Conservation (phyloP, 2,113 vertebrate species). For the Aegotheles bennettii region DNA sequence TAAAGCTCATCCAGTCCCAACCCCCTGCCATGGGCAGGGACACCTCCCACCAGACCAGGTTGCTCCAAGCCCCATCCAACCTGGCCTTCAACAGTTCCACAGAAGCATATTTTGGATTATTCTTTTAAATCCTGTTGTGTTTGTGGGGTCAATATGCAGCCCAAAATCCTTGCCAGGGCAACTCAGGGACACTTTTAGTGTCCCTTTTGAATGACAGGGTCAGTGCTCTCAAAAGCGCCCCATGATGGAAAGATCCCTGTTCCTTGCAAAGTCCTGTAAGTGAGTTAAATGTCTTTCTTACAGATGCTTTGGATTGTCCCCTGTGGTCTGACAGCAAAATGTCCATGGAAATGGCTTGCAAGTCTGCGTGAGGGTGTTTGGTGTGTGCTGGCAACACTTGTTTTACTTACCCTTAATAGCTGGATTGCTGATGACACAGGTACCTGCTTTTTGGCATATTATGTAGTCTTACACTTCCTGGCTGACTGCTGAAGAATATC, state of each 20-base stretch:
- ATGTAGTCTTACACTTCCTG: not conserved
- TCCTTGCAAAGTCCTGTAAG: not conserved
- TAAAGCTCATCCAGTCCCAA: too few species aligned
- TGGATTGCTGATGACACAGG: not conserved
- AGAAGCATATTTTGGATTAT: not conserved
- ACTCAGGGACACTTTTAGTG: too few species aligned
- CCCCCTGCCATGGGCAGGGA: too few species aligned
- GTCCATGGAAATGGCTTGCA: rapidly evolving
- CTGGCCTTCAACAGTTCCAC: too few species aligned
- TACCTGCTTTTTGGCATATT: not conserved
- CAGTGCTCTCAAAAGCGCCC: not conserved
- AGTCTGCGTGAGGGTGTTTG: rapidly evolving
- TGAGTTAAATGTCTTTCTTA: not conserved
- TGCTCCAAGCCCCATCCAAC: too few species aligned
- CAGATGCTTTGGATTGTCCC: not conserved
- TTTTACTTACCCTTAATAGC: not conserved
- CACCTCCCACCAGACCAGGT: too few species aligned
- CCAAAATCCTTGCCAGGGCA: too few species aligned
- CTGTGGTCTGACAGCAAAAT: not conserved
- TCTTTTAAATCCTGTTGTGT: not conserved
- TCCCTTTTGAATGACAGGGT: not conserved
- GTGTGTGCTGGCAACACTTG: rapidly evolving
- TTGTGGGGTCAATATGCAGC: not conserved
- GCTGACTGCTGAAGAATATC: not conserved
- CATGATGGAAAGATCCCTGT: rapidly evolving